Conservation (phyloP, 2,888 invertebrate species). For the Philonicus albiceps region DNA sequence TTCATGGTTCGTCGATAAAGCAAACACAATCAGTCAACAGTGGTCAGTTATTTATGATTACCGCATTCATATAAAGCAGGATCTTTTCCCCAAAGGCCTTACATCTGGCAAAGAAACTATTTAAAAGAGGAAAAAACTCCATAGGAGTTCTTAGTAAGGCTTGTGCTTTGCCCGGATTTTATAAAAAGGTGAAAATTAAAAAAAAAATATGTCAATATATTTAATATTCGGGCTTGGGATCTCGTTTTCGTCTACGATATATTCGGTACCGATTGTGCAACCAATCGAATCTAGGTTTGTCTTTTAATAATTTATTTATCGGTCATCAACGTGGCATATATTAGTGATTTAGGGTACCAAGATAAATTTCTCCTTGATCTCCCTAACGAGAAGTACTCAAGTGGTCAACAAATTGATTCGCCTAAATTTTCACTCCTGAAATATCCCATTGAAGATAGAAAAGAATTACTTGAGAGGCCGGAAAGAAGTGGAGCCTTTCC, state of each 20-base stretch:
- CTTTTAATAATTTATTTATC: not conserved
- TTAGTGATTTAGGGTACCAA: not conserved
- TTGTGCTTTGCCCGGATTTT: not conserved
- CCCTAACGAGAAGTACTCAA: not conserved
- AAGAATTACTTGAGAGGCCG: not conserved
- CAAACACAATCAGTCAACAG: not conserved
- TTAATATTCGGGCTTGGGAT: not conserved
- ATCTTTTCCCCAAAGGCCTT: not conserved
- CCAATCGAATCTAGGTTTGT: not conserved
- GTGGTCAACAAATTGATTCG: not conserved
- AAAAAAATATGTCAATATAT: not conserved
- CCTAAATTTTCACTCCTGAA: not conserved
- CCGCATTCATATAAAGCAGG: not conserved
- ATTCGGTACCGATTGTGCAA: not conserved
- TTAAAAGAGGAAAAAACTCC: not conserved
- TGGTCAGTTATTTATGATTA: not conserved
- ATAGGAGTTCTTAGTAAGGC: not conserved
- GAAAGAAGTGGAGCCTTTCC: not conserved
- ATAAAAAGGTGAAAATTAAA: not conserved
- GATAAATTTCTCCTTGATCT: not conserved
- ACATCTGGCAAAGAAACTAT: not conserved
- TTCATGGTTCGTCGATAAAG: constrained; percentile 11
- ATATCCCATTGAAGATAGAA: not conserved
- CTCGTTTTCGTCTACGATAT: not conserved
- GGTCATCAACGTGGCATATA: not conserved